A percentile compares a stretch with the other conserved stretches of the same genome.
phyloP scores from a whole-genome alignment of 2,113 vertebrate species.

The Rutilus rutilus region DNA sequence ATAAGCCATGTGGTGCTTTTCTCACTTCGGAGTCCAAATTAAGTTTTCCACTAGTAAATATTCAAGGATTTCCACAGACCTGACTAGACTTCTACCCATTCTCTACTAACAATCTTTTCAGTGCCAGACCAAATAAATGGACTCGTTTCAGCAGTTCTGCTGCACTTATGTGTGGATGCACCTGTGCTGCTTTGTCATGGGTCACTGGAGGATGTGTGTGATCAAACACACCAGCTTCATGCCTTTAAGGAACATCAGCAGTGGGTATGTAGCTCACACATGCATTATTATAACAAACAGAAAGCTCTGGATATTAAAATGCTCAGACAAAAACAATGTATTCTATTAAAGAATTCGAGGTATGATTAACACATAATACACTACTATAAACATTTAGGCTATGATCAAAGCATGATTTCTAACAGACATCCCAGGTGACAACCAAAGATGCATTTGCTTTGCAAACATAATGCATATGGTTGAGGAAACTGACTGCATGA shows the following conservation, averaged over 20 bases:
- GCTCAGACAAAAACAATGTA: neutral
- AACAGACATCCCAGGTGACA: neutral
- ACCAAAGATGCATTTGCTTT: neutral
- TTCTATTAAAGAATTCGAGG: neutral
- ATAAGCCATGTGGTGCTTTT: neutral
- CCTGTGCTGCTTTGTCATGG: slow-evolving; percentile 32
- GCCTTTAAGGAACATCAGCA: neutral
- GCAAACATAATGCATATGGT: neutral
- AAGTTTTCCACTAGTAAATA: slow-evolving; percentile 28
- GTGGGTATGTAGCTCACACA: neutral
- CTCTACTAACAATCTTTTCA: neutral
- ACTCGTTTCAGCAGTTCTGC: slow-evolving; percentile 23
- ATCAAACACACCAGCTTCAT: slow-evolving; percentile 37
- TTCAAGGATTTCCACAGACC: slow-evolving; percentile 43
- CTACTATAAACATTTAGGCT: neutral
- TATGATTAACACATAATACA: neutral
- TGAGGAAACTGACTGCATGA: neutral
- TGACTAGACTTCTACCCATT: slow-evolving; percentile 14
- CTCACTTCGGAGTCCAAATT: neutral
- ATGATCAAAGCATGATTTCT: neutral
- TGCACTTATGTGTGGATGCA: slow-evolving; percentile 31
- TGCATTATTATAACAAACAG: neutral
- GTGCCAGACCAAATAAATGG: neutral
- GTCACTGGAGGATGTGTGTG: slow-evolving; percentile 40
- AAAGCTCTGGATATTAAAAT: neutral